phyloP scores from a whole-genome alignment of 2,797 vertebrate genomes.

The Poeciliopsis turneri region DNA sequence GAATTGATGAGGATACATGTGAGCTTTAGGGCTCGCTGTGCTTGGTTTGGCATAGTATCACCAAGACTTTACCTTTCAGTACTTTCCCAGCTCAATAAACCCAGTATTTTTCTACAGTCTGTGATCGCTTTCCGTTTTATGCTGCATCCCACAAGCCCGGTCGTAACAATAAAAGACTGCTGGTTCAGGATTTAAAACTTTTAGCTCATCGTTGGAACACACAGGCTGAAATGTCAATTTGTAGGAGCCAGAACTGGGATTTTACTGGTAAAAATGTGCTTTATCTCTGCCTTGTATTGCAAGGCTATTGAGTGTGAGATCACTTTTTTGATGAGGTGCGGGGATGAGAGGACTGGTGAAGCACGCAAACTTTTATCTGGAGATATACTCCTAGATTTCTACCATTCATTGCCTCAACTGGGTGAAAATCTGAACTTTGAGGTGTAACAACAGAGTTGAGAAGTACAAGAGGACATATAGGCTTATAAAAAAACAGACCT shows the following conservation, averaged over 20 bases:
- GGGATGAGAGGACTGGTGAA: background rate
- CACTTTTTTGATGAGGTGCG: background rate
- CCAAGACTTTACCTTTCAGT: slow-evolving; percentile 10
- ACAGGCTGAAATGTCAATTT: background rate
- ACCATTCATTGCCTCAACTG: background rate
- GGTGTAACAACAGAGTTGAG: background rate
- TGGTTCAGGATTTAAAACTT: background rate
- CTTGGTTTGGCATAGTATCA: slow-evolving; percentile 13
- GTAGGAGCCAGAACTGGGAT: background rate
- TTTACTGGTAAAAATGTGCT: background rate
- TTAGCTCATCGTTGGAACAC: slow-evolving; percentile 4
- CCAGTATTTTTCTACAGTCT: slow-evolving; percentile 25
- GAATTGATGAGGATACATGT: slow-evolving; percentile 12
- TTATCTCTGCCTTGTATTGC: background rate
- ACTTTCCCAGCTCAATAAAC: slow-evolving; percentile 13
- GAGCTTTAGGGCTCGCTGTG: slow-evolving; percentile 2
- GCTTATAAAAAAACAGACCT: background rate
- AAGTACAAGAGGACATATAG: background rate
- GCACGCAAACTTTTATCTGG: background rate
- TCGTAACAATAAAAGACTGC: background rate
- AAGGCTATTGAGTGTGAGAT: background rate
- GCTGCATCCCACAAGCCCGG: slow-evolving; percentile 3
- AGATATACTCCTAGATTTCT: background rate
- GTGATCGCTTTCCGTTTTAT: slow-evolving; percentile 10
- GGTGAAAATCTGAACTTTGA: background rate